Evolutionary conservation across 2,113 vertebrate genomes (phyloP).

Genomic region (Pantherophis guttatus): DNA sequence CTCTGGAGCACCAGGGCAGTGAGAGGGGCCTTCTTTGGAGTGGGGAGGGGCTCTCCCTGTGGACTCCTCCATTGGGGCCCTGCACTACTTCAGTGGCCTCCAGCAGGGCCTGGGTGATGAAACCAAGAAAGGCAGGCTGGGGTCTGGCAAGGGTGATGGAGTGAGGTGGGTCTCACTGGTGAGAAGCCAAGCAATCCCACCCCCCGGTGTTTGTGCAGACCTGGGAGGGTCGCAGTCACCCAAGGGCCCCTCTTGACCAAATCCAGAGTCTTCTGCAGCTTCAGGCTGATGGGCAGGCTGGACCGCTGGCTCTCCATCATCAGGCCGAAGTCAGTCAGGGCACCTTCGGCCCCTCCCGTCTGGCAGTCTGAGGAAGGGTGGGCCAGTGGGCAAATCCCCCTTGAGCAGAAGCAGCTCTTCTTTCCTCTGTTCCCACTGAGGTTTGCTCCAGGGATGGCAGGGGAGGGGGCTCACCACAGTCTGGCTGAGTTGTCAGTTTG

Average conservation of each 20-base stretch:
- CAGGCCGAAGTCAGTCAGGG: not conserved
- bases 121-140: not conserved
- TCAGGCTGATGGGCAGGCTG: not conserved
- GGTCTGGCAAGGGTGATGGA: not conserved
- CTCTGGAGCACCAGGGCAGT: not conserved
- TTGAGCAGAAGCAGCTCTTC: not conserved
- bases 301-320: rapidly evolving
- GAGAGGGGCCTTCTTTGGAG: not conserved
- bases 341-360: not conserved
- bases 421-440: not conserved
- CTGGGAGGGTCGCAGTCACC: not conserved
- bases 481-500: not conserved
- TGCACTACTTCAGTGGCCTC: not conserved
- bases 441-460: not conserved
- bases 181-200: not conserved
- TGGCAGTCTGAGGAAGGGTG: not conserved
- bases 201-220: not conserved
- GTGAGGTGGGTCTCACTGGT: not conserved
- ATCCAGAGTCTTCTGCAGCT: not conserved
- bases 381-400: not conserved
- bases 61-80: not conserved
- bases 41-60: not conserved
- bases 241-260: not conserved
- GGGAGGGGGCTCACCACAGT: not conserved
- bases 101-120: not conserved